These are phyloP conservation scores for Pontoporia blainvillei DNA, from an alignment of 2,113 vertebrate genomes.

Conservation along the genomic window DNA sequence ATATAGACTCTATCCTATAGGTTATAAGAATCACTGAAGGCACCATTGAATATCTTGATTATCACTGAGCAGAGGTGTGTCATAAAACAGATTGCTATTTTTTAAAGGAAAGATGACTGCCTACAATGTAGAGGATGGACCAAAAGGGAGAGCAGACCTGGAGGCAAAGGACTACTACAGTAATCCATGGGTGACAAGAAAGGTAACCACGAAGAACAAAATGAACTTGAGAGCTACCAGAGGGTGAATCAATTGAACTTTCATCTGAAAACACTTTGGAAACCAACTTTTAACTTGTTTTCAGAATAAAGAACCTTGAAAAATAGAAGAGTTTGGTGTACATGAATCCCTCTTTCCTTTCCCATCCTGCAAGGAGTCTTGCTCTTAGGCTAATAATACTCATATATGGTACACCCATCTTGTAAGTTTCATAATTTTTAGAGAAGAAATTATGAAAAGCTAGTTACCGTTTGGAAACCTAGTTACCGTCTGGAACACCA, in stretches of 20 bases:
- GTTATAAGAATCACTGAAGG: not conserved
- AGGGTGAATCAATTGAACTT: not conserved
- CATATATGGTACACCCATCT: not conserved
- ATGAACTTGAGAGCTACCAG: not conserved
- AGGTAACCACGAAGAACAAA: not conserved
- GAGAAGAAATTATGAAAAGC: no score
- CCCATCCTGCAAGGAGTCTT: not conserved
- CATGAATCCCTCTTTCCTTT: not conserved
- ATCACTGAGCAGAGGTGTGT: not conserved
- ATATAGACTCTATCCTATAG: not conserved
- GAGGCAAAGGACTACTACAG: not conserved
- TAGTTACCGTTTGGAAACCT: not conserved
- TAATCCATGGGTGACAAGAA: not conserved
- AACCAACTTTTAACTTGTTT: not conserved
- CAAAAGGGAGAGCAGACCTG: not conserved
- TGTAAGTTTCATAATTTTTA: not conserved
- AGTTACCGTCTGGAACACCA: not conserved
- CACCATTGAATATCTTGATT: not conserved
- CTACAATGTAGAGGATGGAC: not conserved
- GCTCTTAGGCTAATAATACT: not conserved
- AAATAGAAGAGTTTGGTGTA: not conserved
- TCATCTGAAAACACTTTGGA: not conserved
- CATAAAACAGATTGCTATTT: not conserved
- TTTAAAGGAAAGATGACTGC: not conserved
- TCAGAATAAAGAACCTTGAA: not conserved